Base-by-base conservation (phyloP, 2,113 vertebrate species). In the Conger conger region DNA sequence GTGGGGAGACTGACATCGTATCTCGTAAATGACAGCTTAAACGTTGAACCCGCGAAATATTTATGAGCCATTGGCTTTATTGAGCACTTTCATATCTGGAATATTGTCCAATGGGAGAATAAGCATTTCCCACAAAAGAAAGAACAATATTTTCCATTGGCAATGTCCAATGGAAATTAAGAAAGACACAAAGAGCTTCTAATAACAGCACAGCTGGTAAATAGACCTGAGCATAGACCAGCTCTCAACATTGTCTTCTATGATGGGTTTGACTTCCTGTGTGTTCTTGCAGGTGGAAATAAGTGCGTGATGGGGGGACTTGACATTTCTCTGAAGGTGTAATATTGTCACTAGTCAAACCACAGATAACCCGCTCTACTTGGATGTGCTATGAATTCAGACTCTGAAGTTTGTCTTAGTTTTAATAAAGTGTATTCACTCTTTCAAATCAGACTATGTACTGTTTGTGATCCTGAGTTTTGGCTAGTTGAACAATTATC, bases 291-390 rank as follows among this genome's bases (percentile, higher is more conserved):
- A 7, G 60, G 27, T n/a, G 23, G 60, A 27, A 68, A 68, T 7
- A 68, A 9, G 1, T 8, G 27, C 20, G 6, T 20, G 54, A 18
- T 9, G 27, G 3, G 20, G 60, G 60, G 60, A n/a, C 60, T 27
- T 68, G 60, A 68, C 60, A n/a, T 68, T 68, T 68, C 60, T 68
- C 23, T n/a, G 54, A 57, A 57, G 54, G 54, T 68, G 60, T 68
- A 4, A 68, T 7, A 11, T 2, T 42, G 40, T 1, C 40, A 42
- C 40, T 42, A 42, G 40, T 6, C 40, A 42, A 42, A 9, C 40
- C 40, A 42, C 4, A 42, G 1, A 42, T 42, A 42, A 57, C 54
- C 54, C 15, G 18, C 54, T 18, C 54, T 0, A 16, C 54, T 16
- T 16, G 16, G 15, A 17, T 57, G 18, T 57, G 54, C 54, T 57